These are phyloP conservation scores for Lethenteron camtschaticum DNA, from an alignment of 2,113 vertebrate species.

Conservation along the genomic window DNA sequence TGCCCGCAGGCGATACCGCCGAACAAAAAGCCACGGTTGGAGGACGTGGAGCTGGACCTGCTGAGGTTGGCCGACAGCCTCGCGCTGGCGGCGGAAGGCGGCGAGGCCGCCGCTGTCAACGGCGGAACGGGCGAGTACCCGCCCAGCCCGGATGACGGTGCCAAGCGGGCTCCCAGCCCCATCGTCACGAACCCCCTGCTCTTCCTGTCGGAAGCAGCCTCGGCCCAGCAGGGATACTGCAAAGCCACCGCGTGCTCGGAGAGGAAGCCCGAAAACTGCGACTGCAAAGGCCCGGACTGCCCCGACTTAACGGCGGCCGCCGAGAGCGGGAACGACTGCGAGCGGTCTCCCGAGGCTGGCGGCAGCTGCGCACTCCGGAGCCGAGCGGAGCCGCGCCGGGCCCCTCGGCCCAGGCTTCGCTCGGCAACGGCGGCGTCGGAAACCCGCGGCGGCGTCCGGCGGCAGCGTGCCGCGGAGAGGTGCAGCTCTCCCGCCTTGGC, in stretches of 20 bases:
- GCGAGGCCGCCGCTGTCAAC: not conserved
- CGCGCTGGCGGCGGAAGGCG: not conserved
- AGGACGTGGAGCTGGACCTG: conserved; percentile 3
- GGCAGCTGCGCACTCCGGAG: not conserved
- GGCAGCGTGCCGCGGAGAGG: too few species aligned
- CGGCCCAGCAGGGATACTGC: too few species aligned
- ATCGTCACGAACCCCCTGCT: not conserved
- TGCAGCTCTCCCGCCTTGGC: too few species aligned
- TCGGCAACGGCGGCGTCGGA: not conserved
- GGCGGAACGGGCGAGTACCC: not conserved
- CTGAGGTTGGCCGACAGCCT: not conserved
- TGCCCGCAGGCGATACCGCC: not conserved
- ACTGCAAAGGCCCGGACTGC: conserved; percentile 3
- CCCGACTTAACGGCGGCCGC: not conserved
- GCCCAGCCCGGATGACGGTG: not conserved
- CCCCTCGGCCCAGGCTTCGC: not conserved
- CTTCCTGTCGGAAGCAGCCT: not conserved
- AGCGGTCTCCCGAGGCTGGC: not conserved
- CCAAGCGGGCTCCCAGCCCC: not conserved
- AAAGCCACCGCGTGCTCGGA: too few species aligned
- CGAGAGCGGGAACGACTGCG: not conserved
- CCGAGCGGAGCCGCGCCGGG: not conserved
- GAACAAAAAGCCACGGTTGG: not conserved
- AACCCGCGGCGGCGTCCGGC: not conserved
- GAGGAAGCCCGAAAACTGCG: not conserved